Base-by-base conservation (phyloP, 2,113 vertebrate species). In the Felis chaus region DNA sequence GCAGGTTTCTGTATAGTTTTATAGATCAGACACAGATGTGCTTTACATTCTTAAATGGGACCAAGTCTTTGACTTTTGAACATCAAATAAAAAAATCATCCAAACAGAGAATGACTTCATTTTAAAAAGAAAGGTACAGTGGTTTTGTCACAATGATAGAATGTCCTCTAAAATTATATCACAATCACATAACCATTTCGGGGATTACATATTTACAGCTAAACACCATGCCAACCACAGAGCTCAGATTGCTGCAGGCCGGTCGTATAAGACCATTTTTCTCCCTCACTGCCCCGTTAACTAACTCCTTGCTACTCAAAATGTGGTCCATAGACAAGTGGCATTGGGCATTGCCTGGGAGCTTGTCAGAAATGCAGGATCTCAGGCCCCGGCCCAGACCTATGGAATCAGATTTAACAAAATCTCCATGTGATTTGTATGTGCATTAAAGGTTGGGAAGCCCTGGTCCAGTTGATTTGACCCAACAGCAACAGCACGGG, bases 1-100 rank as follows among this genome's bases (percentile, higher is more conserved):
- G 39, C 61, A 95, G 33, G 27, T 45, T 94, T 92, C 57, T 84
- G 78, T 74, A 83, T 1, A 69, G 71, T 88, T 94, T 86, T 78
- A 80, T 76, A 73, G 74, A 78, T 74, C 81, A 90, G 90, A 92
- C 71, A 79, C 65, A 73, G 45, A 93, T 27, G 65, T 78, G 53
- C 45, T 91, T 82, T 80, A 57, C 55, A 55, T 90, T 91, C 91
- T 97, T 94, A 89, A 95, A 89, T 69, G 66, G 45, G n/a, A 82
- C 25, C 45, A 57, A 66, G 7, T 45, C 7, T 85, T 87, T 92
- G 79, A 33, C 12, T 95, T 97, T 69, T 45, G 71, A 83, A 91
- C 27, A 41, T 84, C 63, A 7, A 92, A 89, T 21, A 53, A 82
- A 76, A 21, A 48, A 55, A 27, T 53, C 66, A 95, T 48, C 23